phyloP scores from a whole-genome alignment of 2,888 invertebrate species.

The Melikaiella ostensackeni region DNA sequence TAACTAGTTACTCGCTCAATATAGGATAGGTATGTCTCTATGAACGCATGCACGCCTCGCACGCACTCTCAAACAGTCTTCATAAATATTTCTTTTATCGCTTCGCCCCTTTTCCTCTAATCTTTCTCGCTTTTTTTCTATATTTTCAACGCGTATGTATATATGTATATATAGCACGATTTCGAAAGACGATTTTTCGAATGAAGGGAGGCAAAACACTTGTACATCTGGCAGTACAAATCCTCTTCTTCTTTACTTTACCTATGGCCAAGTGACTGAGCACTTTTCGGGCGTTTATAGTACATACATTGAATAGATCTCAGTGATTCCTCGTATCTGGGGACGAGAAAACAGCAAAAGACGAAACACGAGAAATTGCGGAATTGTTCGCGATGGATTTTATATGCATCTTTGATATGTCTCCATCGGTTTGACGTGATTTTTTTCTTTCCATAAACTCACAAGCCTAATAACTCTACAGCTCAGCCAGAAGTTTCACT shows the following conservation, averaged over 20 bases:
- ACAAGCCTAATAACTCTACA: constrained; percentile 43
- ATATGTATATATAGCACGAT: constrained; percentile 19
- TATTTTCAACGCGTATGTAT: constrained; percentile 32
- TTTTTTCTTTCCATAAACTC: constrained; percentile 4
- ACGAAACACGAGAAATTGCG: constrained; percentile 12
- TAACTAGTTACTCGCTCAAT: constrained; percentile 31
- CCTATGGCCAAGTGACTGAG: constrained; percentile 22
- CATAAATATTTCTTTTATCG: constrained; percentile 71
- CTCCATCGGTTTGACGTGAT: constrained; percentile 38
- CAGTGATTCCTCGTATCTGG: background rate
- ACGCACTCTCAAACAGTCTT: constrained; percentile 75
- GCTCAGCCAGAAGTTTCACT: background rate
- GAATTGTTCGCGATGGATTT: constrained; percentile 13
- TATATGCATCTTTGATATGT: constrained; percentile 56
- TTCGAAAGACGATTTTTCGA: constrained; percentile 1
- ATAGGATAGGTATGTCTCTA: constrained; percentile 56
- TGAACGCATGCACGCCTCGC: constrained; percentile 70
- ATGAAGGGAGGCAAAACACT: constrained; percentile 19
- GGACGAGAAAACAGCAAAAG: background rate
- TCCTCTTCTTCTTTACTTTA: constrained; percentile 2
- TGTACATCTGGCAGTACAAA: constrained; percentile 4
- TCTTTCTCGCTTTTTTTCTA: constrained; percentile 42
- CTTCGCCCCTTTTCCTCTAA: constrained; percentile 40
- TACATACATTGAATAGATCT: background rate
- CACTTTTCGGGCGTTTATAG: constrained; percentile 5